phyloP scores from a whole-genome alignment of 2,113 vertebrate species.

The Lophochroa leadbeateri region DNA sequence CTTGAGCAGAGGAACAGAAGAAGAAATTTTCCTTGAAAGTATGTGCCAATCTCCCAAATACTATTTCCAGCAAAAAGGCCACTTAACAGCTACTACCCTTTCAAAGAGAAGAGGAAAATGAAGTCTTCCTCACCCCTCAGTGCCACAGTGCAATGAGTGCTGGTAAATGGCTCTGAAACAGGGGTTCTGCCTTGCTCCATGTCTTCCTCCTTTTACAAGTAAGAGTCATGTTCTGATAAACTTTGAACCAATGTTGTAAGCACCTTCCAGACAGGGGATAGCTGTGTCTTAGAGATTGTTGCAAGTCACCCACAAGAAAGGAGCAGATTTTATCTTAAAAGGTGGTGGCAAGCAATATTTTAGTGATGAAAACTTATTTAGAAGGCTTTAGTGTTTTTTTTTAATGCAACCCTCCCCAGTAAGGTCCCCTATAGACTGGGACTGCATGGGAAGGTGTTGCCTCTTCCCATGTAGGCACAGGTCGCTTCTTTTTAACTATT shows the following conservation, averaged over 20 bases:
- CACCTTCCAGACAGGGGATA: not conserved
- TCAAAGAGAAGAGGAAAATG: not conserved
- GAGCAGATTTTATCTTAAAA: not conserved
- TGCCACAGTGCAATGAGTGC: not conserved
- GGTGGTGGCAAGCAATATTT: not conserved
- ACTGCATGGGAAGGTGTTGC: not conserved
- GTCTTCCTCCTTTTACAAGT: not conserved
- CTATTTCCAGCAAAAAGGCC: constrained; percentile 28
- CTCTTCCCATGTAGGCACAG: not conserved
- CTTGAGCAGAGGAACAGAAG: not conserved
- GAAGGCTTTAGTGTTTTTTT: not conserved
- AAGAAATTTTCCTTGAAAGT: not conserved
- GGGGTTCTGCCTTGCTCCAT: not conserved
- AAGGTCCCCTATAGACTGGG: accelerated
- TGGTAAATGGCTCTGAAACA: constrained; percentile 30
- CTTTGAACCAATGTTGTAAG: not conserved
- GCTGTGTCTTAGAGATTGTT: not conserved
- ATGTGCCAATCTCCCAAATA: not conserved
- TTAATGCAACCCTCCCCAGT: not conserved
- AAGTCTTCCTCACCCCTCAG: not conserved
- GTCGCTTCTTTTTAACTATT: not conserved
- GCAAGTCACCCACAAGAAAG: not conserved
- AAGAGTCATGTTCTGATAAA: not conserved
- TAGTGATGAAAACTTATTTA: not conserved
- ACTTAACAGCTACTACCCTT: not conserved